phyloP scores from a whole-genome alignment of 1,140 invertebrate genomes.

The Cyclina sinensis region DNA sequence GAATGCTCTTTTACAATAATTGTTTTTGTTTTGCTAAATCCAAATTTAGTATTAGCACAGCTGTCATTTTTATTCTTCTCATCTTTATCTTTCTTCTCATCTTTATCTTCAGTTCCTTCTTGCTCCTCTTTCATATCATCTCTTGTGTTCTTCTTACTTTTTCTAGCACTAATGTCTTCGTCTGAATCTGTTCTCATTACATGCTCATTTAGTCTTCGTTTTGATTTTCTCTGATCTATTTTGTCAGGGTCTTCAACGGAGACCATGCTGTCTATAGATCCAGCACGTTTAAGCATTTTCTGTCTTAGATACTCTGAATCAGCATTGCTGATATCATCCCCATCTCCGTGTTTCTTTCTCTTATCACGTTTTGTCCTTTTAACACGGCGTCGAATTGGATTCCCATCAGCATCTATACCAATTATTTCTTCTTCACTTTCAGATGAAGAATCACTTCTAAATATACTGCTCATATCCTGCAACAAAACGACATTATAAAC shows the following conservation, averaged over 20 bases:
- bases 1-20: constrained; percentile 47
- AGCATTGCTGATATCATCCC: constrained; percentile 32
- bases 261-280: constrained; percentile 40
- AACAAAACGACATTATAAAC: too few species aligned
- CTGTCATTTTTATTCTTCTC: neutral
- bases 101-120: neutral
- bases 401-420: constrained; percentile 49
- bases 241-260: constrained; percentile 27
- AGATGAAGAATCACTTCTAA: constrained; percentile 13
- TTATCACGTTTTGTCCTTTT: constrained; percentile 34
- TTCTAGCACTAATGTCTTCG: neutral
- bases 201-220: constrained; percentile 41
- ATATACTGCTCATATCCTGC: constrained; percentile 52
- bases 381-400: neutral
- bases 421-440: constrained; percentile 52
- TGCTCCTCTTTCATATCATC: neutral
- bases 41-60: neutral
- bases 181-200: neutral
- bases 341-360: constrained; percentile 9
- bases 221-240: constrained; percentile 37
- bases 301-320: constrained; percentile 38
- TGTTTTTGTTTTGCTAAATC: neutral
- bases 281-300: constrained; percentile 50
- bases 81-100: neutral
- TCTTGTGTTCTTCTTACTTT: neutral